phyloP scores from a whole-genome alignment of 1,140 invertebrate genomes.

The Caerostris darwini region DNA sequence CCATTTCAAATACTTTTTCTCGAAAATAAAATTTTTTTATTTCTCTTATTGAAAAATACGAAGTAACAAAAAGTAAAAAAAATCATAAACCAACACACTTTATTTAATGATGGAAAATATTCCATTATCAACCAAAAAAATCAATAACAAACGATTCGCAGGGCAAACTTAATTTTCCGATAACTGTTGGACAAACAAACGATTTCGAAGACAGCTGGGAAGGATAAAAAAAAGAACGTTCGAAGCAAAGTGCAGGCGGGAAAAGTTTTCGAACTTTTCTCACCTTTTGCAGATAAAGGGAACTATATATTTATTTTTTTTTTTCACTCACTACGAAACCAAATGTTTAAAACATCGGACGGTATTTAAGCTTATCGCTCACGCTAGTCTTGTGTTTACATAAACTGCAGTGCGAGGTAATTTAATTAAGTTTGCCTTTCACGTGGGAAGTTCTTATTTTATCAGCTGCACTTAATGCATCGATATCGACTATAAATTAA shows the following conservation, averaged over 20 bases:
- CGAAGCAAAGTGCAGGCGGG: background rate
- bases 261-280: slow-evolving; percentile 32
- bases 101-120: slow-evolving; percentile 52
- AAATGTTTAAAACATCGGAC: slow-evolving; percentile 48
- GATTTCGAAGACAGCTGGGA: background rate
- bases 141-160: slow-evolving; percentile 42
- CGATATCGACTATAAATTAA: slow-evolving; percentile 45
- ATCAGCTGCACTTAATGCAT: slow-evolving; percentile 36
- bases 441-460: slow-evolving; percentile 23
- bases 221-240: background rate
- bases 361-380: slow-evolving; percentile 52
- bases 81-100: slow-evolving; percentile 29
- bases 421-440: slow-evolving; percentile 60
- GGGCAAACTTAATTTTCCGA: slow-evolving; percentile 57
- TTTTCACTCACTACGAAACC: background rate
- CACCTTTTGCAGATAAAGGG: slow-evolving; percentile 51
- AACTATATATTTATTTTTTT: background rate
- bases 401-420: background rate
- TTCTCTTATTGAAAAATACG: background rate
- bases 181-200: slow-evolving; percentile 28
- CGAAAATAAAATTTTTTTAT: background rate
- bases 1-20: background rate
- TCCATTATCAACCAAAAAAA: slow-evolving; percentile 40
- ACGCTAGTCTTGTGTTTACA: slow-evolving; percentile 19
- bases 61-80: background rate